Evolutionary conservation across 2,888 invertebrate genomes (phyloP), one percentile per base, ranked within the genome.

Genomic region (Pandemis cinnamomeana): DNA sequence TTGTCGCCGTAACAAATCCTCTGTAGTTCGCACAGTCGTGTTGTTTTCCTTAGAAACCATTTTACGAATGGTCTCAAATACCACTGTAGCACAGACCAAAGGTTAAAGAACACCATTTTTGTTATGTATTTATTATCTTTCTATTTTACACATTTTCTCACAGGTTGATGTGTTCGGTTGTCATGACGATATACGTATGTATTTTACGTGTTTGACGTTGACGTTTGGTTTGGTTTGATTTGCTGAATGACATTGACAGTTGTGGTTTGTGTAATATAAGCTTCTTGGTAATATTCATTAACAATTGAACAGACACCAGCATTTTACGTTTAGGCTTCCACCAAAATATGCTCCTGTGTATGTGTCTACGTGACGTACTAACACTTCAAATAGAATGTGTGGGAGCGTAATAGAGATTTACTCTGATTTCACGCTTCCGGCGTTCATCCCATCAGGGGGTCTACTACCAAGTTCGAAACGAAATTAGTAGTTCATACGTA

Each of bases 1-100:
- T 95, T 92, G 81, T 96, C 96, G 11, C 98, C 98, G 87, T 98
- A 99, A 85, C 98, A 98, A 76, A 99, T 97, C 83, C 99, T 95
- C 89, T 99, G 98, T 48, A 99, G 92, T 91, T 99, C 99, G 89
- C 98, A 98, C 77, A 98, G 95, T 75, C 97, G 96, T 2, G 99
- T 99, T 44, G 98, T 97, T 86, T 96, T 96, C 76, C 97, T 95
- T 42, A 99, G 91, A 86, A 98, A 96, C 98, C 98, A 98, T 93
- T 99, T 99, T 69, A 98, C 94, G 78, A 98, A 93, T n/a, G 98
- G 97, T 82, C 98, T 95, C 66, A 98, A 89, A 89, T 97, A 97
- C 94, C 95, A 96, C 75, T 91, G 89, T 58, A 94, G 77, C 46
- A 89, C 83, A n/a, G 91, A 86, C 92, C 92, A 93, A 77, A 93